Evolutionary conservation across 2,113 vertebrate genomes (phyloP), one percentile per base, ranked within the genome.

Genomic region (Lucifuga dentata): DNA sequence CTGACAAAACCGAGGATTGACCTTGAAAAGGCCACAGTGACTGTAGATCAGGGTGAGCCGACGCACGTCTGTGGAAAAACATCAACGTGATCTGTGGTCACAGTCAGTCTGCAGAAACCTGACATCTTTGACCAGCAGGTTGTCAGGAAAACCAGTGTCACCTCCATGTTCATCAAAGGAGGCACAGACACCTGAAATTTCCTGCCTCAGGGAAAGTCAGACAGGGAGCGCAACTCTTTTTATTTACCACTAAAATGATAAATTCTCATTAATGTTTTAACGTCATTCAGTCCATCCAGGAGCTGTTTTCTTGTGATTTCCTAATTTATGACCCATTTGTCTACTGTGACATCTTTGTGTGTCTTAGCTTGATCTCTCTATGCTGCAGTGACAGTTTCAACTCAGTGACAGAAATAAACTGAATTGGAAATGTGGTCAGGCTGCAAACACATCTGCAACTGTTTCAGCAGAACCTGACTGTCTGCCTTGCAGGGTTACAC

Each of bases 81-180:
- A 66, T 38, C 32, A 21, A 20, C 6, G 21, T 23, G 36, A 56
- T 11, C 29, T 10, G 1, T 39, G 24, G 56, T 55, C 38, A 55
- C 12, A 49, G 51, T 29, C 20, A 11, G 43, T n/a, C n/a, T n/a
- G n/a, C n/a, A n/a, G n/a, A n/a, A n/a, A n/a, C n/a, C 29, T 44
- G 20, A 39, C 11, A 16, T 55, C 23, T 62, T 35, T 24, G 16
- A 70, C 52, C 40, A 38, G 32, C 12, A 64, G 52, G 43, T 23
- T 20, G 13, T 44, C 44, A 53, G n/a, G 33, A 78, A 65, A 72
- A 6, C 56, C 51, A 50, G 63, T 59, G 10, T n/a, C n/a, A n/a
- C 17, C 44, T 23, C 32, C 20, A 40, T 46, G 17, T 57, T 51
- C 24, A 33, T 68, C 51, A 41, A 23, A 40, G 20, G 3, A 15